Base-by-base conservation (phyloP, 2,797 vertebrate species). In the Siniperca undulata region DNA sequence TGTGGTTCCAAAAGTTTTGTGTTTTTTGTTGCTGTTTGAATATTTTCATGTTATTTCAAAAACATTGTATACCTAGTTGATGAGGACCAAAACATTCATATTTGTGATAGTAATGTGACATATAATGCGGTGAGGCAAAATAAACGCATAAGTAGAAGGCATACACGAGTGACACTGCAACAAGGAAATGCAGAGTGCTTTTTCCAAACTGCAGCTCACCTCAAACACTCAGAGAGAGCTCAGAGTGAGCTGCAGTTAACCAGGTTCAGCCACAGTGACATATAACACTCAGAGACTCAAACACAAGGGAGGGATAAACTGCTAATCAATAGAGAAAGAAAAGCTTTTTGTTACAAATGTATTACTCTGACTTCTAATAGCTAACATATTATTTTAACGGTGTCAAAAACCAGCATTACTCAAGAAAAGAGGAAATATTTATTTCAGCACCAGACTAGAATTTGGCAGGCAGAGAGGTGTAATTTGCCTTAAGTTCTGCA, bases 401-500 rank as follows among this genome's bases (percentile, higher is more conserved):
- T 62, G 70, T 86, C 77, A 77, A 65, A 85, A 81, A 70, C 3
- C 56, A 65, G 53, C 61, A 76, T 84, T 69, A 70, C 66, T 82
- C 67, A 76, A 34, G 55, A 58, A 17, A 34, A 59, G 55, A 67
- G 56, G 36, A 82, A 72, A 77, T 52, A 42, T 82, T 66, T 77
- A 48, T 78, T 78, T 80, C 44, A 60, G 79, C 80, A 56, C 11
- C 52, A 65, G 66, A 27, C 19, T 12, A 27, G 66, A 27, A 14
- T 82, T 74, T 89, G 88, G 86, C 88, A 87, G 73, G 38, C 48
- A 1, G 5, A 40, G 68, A 76, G 62, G 52, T 77, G 66, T 64
- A 76, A 73, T 91, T 82, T 72, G 65, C 79, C 50, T 79, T 72
- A 86, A 87, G 82, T 83, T 87, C 79, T 79, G 78, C 77, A 78